Base-by-base conservation (phyloP, 2,113 vertebrate species). In the Malaclemys terrapin region DNA sequence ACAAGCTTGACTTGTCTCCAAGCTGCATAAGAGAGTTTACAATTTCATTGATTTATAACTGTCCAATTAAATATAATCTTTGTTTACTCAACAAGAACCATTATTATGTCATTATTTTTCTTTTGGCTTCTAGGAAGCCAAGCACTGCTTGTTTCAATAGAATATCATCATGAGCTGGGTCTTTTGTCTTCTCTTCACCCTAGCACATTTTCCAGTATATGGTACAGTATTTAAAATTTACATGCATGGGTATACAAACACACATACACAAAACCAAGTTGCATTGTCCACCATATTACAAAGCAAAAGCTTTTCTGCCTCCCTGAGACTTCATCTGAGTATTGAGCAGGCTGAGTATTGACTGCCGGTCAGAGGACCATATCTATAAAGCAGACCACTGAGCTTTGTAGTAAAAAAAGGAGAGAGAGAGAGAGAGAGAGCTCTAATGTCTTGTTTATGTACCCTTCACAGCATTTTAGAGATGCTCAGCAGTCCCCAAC, bases 381-480 rank as follows among this genome's bases (percentile, higher is more conserved):
- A 62, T 86, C 89, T 95, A 85, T 96, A 95, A 95, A 98, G 97
- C 93, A 97, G 90, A 94, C 89, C 89, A 97, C n/a, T 91, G 94
- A 95, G 91, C 94, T 95, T 90, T 75, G 93, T 96, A 98, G 97
- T 93, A 38, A 56, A 38, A 35, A 69, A 82, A 80, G 65, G 65
- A 45, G 69, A 79, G 82, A 90, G 78, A 45, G 69, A 79, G 82
- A 90, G 78, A 59, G 12, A 62, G 27, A 57, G 31, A 94, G 83
- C 81, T 92, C 93, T 97, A 14, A 95, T 94, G 91, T 95, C 93
- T 95, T 89, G 85, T 96, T 98, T 96, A 94, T 93, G 84, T 90
- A 90, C 90, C 89, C 95, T 97, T 96, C 97, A 95, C 85, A 91
- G 87, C 92, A 62, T 97, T 97, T 94, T 94, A 80, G 97, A 97